Conservation (phyloP, 2,888 invertebrate genomes). For the Andrena camellia region DNA sequence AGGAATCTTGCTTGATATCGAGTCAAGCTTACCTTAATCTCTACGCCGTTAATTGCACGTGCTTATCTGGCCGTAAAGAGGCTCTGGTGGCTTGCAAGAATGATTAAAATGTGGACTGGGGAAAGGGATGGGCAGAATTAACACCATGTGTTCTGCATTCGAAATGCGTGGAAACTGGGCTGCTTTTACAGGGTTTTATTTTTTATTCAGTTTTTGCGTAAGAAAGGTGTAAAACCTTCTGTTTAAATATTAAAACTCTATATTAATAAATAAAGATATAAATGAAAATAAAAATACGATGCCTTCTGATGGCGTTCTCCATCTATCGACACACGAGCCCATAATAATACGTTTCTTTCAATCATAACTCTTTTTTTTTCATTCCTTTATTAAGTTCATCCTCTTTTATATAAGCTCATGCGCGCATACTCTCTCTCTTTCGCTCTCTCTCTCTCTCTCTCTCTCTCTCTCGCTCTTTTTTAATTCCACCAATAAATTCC, state of each 20-base stretch:
- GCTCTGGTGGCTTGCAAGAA: background rate
- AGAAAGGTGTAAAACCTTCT: slow-evolving; percentile 68
- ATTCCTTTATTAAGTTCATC: slow-evolving; percentile 60
- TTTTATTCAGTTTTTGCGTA: slow-evolving; percentile 68
- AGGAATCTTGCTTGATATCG: background rate
- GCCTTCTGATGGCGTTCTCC: slow-evolving; percentile 39
- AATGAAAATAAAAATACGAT: slow-evolving; percentile 68
- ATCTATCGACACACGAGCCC: slow-evolving; percentile 50
- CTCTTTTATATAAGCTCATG: slow-evolving; percentile 59
- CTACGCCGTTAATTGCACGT: background rate
- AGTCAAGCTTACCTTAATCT: slow-evolving; percentile 25
- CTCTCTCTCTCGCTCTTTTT: slow-evolving; percentile 23
- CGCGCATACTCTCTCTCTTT: slow-evolving; percentile 19
- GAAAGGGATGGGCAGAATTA: slow-evolving; percentile 25
- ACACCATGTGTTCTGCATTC: slow-evolving; percentile 39
- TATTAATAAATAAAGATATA: slow-evolving; percentile 73
- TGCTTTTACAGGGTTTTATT: slow-evolving; percentile 68
- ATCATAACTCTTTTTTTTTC: slow-evolving; percentile 36
- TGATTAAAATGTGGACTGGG: slow-evolving; percentile 18
- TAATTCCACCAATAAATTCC: slow-evolving; percentile 61
- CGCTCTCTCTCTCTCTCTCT: background rate
- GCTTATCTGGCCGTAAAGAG: background rate
- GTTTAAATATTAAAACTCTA: slow-evolving; percentile 73
- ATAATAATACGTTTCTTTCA: slow-evolving; percentile 44
- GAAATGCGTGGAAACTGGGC: slow-evolving; percentile 42